Conservation (phyloP, 2,888 invertebrate species). For the Heliconius ethilla region DNA sequence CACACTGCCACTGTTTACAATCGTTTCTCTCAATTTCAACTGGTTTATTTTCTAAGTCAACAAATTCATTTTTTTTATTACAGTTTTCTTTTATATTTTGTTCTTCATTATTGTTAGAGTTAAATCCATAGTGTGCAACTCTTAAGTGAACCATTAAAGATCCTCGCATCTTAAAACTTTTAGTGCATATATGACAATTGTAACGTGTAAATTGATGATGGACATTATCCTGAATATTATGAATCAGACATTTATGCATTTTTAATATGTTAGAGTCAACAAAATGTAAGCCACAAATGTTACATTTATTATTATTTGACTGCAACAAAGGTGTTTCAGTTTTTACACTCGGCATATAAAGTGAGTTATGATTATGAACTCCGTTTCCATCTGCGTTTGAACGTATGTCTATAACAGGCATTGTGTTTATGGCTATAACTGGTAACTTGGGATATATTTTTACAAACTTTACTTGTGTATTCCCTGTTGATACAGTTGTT, state of each 20-base stretch:
- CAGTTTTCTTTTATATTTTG: conserved; percentile 47
- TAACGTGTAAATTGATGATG: conserved; percentile 75
- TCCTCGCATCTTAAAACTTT: conserved; percentile 91
- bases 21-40: conserved; percentile 70
- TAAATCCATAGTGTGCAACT: conserved; percentile 87
- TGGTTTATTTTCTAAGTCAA: conserved; percentile 52
- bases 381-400: conserved; percentile 51
- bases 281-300: conserved; percentile 88
- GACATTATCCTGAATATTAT: conserved; percentile 73
- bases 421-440: conserved; percentile 65
- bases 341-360: conserved; percentile 57
- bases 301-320: conserved; percentile 77
- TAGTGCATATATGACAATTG: conserved; percentile 89
- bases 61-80: conserved; percentile 49
- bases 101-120: conserved; percentile 54
- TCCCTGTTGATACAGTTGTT: conserved; percentile 54
- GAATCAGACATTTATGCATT: conserved; percentile 89
- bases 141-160: conserved; percentile 91
- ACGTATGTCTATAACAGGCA: conserved; percentile 67
- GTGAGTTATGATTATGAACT: conserved; percentile 51
- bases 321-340: conserved; percentile 56
- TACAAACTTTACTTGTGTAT: conserved; percentile 69
- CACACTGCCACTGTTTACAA: conserved; percentile 93
- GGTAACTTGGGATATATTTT: conserved; percentile 78
- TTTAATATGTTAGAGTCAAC: conserved; percentile 85